Base-by-base conservation (phyloP, 2,113 vertebrate species). In the Patagioenas fasciata region DNA sequence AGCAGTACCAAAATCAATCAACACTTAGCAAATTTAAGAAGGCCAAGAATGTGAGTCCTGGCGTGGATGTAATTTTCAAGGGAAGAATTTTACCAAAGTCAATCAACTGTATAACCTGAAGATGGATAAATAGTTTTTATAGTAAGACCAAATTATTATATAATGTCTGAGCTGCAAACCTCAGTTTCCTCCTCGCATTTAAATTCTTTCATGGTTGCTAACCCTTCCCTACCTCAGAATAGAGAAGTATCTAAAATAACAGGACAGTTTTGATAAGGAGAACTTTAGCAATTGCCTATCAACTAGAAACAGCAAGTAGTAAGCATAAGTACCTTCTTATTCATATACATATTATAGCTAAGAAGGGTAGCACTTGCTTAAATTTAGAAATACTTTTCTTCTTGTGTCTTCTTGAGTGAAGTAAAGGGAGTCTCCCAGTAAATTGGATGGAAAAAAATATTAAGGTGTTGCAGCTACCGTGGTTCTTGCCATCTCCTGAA, bases 161-260 rank as follows among this genome's bases (percentile, higher is more conserved):
- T 92, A 89, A 93, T 42, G 80, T 95, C 94, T 95, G 65, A 85
- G 19, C 73, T 91, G 72, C 78, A 95, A 47, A 82, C 80, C 77
- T 92, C 73, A 61, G 26, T 87, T 94, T 92, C 86, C 86, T 87
- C 42, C 53, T 64, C 74, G 70, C 56, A 69, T 95, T 93, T 92
- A 32, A 67, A 1, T 93, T 91, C 15, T 62, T 84, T 75, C 34
- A n/a, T 89, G 50, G 19, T 91, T 84, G 25, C 57, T 95, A 82
- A 60, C 38, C 20, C 32, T 72, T 92, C 69, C 44, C 51, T 80
- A 14, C 72, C 36, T 73, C 13, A 4, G 29, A 82, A 57, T 1
- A 48, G 24, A 57, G 18, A 53, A 79, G 3, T 61, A 58, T 70
- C 31, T 62, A 79, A 72, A 87, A 16, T 42, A 71, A 32, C 10